These are phyloP conservation scores for Protodeltote pygarga DNA, from an alignment of 2,888 invertebrate genomes.

Conservation along the genomic window DNA sequence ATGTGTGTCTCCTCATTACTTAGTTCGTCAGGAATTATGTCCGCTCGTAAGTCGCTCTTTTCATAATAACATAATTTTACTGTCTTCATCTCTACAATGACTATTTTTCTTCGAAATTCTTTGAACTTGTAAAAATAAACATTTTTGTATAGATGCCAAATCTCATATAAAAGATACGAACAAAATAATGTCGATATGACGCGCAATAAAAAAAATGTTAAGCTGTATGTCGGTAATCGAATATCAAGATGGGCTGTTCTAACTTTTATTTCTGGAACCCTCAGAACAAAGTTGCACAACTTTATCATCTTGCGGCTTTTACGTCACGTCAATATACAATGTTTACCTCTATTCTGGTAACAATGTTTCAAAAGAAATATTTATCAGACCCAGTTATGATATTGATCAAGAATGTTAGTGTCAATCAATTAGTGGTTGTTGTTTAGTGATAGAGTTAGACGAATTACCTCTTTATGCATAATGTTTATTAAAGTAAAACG, in stretches of 20 bases:
- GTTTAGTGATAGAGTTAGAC: constrained; percentile 12
- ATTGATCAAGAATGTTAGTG: not conserved
- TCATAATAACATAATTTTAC: constrained; percentile 5
- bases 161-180: constrained; percentile 12
- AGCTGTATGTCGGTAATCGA: constrained; percentile 26
- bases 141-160: constrained; percentile 44
- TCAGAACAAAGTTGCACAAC: constrained; percentile 40
- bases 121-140: constrained; percentile 13
- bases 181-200: constrained; percentile 12
- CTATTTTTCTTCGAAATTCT: constrained; percentile 13
- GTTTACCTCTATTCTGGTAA: constrained; percentile 1
- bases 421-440: constrained; percentile 3
- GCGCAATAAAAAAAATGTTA: constrained; percentile 20
- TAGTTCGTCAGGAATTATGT: constrained; percentile 6
- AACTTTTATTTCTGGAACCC: constrained; percentile 28
- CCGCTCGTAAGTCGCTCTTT: constrained; percentile 2
- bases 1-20: constrained; percentile 17
- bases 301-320: constrained; percentile 8
- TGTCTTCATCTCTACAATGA: constrained; percentile 3
- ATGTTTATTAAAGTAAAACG: constrained; percentile 55
- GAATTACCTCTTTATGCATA: too few species aligned
- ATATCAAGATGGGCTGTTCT: constrained; percentile 28
- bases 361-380: constrained; percentile 3
- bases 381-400: too few species aligned
- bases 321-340: constrained; percentile 16